Evolutionary conservation across 53 echinoderm and acorn worm species (phyloP), one percentile per base, ranked within the genome.

Genomic region (Crossaster papposus): DNA sequence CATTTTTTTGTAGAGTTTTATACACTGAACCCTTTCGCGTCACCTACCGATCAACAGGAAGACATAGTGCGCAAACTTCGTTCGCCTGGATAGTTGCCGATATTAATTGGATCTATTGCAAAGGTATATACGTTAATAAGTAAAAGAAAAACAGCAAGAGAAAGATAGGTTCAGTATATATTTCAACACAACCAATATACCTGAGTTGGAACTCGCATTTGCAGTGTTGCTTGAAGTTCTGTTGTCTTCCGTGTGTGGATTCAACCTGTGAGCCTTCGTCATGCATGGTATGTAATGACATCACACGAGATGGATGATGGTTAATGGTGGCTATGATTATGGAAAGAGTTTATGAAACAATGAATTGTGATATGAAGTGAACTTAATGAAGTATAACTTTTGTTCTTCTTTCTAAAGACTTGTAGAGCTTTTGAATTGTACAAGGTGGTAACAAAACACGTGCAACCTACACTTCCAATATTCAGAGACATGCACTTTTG

Each of bases 31-130:
- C 17, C 2, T 0, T 58, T 58, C 58, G 2, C 58, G 58, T 52
- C 33, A 95, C 92, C 83, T 85, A 94, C 94, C 94, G 33, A 92
- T 78, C 0, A 92, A 94, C 23, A 91, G 44, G 79, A 92, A 92
- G 64, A 87, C 91, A 51, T 92, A 58, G 51, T 51, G 71, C 90
- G 73, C 24, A 94, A 58, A 22, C 85, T 89, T 24, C 77, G 53
- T 65, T 81, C 85, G 26, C 94, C 90, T 7, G 33, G 26, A 70
- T 89, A 91, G 88, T 88, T 53, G n/a, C 82, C 90, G 70, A 93
- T 91, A 28, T 91, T 93, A 22, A 91, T 91, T 14, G 91, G 93
- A 93, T 77, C 93, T 93, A 38, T 38, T 36, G 55, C 50, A 22
- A 50, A 23, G 14, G 64, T 23, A n/a, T n/a, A n/a, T n/a, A 24